Evolutionary conservation across 2,113 vertebrate species (phyloP).

Genomic region (Noturus placidus): DNA sequence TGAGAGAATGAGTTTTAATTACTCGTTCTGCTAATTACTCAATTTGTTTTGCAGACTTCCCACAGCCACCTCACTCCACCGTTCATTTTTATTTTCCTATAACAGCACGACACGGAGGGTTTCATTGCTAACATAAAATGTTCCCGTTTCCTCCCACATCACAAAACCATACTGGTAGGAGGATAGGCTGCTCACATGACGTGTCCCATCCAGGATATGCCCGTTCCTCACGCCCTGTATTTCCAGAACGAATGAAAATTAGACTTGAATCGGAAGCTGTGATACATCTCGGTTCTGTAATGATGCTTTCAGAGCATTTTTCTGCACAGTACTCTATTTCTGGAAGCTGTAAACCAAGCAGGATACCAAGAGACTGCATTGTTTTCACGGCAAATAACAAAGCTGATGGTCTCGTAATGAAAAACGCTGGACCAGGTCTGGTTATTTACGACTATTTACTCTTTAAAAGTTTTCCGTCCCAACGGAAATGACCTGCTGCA

Average conservation of each 20-base stretch:
- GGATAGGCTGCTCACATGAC: not conserved
- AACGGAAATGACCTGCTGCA: not conserved
- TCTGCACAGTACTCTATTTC: not conserved
- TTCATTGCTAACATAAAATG: not conserved
- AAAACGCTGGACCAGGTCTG: not conserved
- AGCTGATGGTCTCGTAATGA: slow-evolving; percentile 18
- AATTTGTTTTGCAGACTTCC: not conserved
- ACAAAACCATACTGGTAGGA: not conserved
- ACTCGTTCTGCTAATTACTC: not conserved
- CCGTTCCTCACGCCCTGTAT: not conserved
- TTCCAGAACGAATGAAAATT: not conserved
- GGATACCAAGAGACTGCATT: slow-evolving; percentile 16
- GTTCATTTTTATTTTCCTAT: not conserved
- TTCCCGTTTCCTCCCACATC: not conserved
- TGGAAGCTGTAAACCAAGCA: not conserved
- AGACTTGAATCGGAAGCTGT: not conserved
- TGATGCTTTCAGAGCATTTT: slow-evolving; percentile 28
- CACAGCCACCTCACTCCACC: not conserved
- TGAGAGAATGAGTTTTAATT: not conserved
- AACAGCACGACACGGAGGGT: not conserved
- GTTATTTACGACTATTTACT: slow-evolving; percentile 26
- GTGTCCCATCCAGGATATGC: too few species aligned
- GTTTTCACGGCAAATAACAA: slow-evolving; percentile 28
- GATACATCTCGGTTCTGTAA: not conserved
- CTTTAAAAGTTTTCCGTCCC: slow-evolving; percentile 10